These are phyloP conservation scores for Irena cyanogastra DNA, from an alignment of 2,113 vertebrate species.

Conservation along the genomic window DNA sequence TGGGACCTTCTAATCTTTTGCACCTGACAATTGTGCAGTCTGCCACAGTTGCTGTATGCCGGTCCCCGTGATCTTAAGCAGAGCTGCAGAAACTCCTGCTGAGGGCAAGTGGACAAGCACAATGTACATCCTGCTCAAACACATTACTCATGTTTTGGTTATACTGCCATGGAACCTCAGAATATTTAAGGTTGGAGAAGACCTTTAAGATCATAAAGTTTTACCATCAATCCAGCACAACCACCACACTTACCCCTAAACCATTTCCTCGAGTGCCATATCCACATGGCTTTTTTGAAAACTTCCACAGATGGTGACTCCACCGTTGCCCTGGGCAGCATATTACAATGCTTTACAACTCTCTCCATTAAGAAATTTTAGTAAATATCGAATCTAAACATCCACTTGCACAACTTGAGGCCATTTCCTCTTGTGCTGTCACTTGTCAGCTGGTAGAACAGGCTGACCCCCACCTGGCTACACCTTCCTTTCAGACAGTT, in stretches of 20 bases:
- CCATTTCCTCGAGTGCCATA: not conserved
- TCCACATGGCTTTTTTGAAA: fast-evolving
- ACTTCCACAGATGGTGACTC: not conserved
- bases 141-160: fast-evolving
- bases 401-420: no score
- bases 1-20: not conserved
- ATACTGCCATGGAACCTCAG: not conserved
- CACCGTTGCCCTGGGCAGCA: not conserved
- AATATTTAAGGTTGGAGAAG: not conserved
- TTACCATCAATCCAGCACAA: no score
- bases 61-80: no score
- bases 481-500: not conserved
- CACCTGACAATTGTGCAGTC: not conserved
- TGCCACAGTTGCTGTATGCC: not conserved
- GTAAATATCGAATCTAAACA: not conserved
- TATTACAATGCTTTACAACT: not conserved
- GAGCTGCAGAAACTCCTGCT: not conserved
- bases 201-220: not conserved
- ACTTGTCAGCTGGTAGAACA: not conserved
- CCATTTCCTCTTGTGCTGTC: not conserved
- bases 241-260: not conserved
- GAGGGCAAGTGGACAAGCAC: not conserved
- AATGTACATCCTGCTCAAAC: not conserved
- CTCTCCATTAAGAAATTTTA: no score
- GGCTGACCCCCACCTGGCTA: not conserved